Percentiles rank a stretch among this genome's conserved stretches.
phyloP scores from a whole-genome alignment of 1,140 invertebrate genomes.

The Drosophila sucinea region DNA sequence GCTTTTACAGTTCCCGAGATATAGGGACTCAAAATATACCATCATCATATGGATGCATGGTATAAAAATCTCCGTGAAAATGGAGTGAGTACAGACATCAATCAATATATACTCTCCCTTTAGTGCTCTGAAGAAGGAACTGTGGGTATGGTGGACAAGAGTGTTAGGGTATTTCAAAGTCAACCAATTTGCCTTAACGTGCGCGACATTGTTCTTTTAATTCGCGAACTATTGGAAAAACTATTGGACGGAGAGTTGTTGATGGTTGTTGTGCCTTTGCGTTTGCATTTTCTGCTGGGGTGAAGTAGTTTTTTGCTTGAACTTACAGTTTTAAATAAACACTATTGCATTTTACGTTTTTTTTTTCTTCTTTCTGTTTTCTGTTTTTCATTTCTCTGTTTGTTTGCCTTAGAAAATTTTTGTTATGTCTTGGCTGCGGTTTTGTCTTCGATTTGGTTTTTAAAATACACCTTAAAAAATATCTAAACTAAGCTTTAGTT shows the following conservation, averaged over 20 bases:
- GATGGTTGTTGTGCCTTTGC: background rate
- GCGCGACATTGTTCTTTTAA: conserved; percentile 31
- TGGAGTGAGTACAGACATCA: too few relatives aligned
- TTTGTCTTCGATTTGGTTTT: conserved; percentile 31
- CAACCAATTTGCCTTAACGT: background rate
- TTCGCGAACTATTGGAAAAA: conserved; percentile 61
- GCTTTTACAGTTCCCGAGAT: too few relatives aligned
- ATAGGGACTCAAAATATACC: too few relatives aligned
- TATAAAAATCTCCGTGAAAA: too few relatives aligned
- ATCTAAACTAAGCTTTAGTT: background rate
- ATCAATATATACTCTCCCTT: too few relatives aligned
- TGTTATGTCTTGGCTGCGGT: conserved; percentile 32
- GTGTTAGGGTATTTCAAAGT: background rate
- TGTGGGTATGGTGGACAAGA: too few relatives aligned
- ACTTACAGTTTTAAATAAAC: conserved; percentile 68
- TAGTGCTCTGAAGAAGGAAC: too few relatives aligned
- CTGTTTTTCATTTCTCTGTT: conserved; percentile 23
- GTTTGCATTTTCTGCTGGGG: conserved; percentile 26
- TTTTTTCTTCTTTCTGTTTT: background rate
- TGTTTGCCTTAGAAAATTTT: conserved; percentile 43
- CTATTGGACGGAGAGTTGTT: conserved; percentile 20
- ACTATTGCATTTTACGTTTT: conserved; percentile 23
- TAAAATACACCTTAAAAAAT: conserved; percentile 1
- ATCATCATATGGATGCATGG: too few relatives aligned
- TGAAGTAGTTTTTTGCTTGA: conserved; percentile 29